Conservation (phyloP, 2,888 invertebrate species). For the Volucella zonaria region DNA sequence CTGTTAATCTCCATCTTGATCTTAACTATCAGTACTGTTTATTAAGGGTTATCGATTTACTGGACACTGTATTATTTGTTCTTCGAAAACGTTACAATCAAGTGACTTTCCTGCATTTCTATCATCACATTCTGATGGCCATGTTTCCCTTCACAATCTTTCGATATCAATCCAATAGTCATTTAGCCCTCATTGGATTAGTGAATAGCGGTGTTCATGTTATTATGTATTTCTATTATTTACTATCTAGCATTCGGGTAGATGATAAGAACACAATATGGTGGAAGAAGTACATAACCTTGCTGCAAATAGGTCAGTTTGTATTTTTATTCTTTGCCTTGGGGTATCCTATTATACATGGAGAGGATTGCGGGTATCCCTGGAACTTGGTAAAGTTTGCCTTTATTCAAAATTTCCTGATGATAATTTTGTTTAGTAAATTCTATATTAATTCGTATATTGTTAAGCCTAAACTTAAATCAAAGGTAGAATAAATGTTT, state of each 20-base stretch:
- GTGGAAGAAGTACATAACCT: constrained; percentile 93
- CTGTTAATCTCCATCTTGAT: not conserved
- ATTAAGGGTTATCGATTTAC: constrained; percentile 86
- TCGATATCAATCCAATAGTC: constrained; percentile 87
- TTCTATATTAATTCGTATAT: constrained; percentile 87
- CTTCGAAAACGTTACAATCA: constrained; percentile 87
- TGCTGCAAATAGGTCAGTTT: constrained; percentile 90
- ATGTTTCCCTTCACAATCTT: constrained; percentile 84
- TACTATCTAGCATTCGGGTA: constrained; percentile 88
- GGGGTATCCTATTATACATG: constrained; percentile 81
- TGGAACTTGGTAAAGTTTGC: constrained; percentile 84
- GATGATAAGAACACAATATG: constrained; percentile 87
- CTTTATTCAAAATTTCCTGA: constrained; percentile 86
- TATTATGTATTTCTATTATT: constrained; percentile 92
- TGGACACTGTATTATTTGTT: constrained; percentile 89
- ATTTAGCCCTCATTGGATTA: constrained; percentile 86
- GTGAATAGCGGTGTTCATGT: constrained; percentile 90
- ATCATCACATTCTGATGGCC: constrained; percentile 88
- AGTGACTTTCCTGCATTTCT: constrained; percentile 87
- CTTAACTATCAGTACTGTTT: constrained; percentile 84
- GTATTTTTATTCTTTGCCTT: constrained; percentile 79
- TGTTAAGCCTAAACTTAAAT: constrained; percentile 75
- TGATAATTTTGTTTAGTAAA: constrained; percentile 86
- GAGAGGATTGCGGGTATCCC: constrained; percentile 85
- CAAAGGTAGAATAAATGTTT: constrained; percentile 14